These are phyloP conservation scores for Toxonevra muliebris DNA, from an alignment of 2,888 invertebrate genomes.

Conservation along the genomic window DNA sequence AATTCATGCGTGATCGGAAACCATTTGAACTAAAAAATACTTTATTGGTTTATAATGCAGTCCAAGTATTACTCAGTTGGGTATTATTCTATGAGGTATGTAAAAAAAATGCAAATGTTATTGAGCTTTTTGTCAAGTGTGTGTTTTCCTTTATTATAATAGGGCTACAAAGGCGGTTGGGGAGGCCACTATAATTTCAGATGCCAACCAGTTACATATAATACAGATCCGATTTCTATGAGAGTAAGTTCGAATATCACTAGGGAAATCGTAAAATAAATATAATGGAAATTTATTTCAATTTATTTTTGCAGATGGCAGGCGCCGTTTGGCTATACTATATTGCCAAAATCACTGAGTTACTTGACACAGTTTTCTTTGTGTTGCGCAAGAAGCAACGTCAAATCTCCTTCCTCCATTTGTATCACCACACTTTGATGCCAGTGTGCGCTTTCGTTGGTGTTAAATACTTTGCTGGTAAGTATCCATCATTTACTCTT, in stretches of 20 bases:
- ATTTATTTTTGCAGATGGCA: slow-evolving; percentile 58
- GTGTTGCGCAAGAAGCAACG: slow-evolving; percentile 83
- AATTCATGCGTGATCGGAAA: slow-evolving; percentile 86
- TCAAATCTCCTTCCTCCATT: slow-evolving; percentile 84
- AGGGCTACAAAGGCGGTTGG: slow-evolving; percentile 71
- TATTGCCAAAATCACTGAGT: slow-evolving; percentile 64
- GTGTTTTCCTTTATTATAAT: slow-evolving; percentile 16
- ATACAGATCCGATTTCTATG: slow-evolving; percentile 70
- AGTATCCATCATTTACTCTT: slow-evolving; percentile 25
- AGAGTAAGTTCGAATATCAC: slow-evolving; percentile 61
- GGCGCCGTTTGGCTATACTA: slow-evolving; percentile 65
- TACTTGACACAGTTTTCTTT: slow-evolving; percentile 74
- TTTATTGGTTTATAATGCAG: slow-evolving; percentile 84
- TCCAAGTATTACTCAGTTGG: slow-evolving; percentile 85
- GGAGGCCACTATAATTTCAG: slow-evolving; percentile 71
- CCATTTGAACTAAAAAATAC: slow-evolving; percentile 83
- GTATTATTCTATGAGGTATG: slow-evolving; percentile 79
- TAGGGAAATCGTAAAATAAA: neutral
- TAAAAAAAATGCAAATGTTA: neutral
- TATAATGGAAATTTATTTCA: neutral
- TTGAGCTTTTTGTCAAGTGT: neutral
- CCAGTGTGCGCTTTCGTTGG: slow-evolving; percentile 74
- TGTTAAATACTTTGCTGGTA: slow-evolving; percentile 75
- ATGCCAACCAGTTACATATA: slow-evolving; percentile 79
- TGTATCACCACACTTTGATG: slow-evolving; percentile 82